Conservation (phyloP, 2,888 invertebrate species). For the Dioctria rufipes region DNA sequence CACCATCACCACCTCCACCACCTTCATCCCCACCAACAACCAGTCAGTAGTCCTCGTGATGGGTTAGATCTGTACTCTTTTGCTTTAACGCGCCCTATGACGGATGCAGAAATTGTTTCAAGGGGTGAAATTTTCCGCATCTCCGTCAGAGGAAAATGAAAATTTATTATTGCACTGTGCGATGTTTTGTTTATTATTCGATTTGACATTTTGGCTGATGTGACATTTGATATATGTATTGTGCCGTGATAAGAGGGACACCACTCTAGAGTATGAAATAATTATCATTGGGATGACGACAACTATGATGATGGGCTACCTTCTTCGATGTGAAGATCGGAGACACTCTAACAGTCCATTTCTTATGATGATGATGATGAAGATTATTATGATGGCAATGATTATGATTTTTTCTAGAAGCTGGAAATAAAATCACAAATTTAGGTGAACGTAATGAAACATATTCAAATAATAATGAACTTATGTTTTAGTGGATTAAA, state of each 20-base stretch:
- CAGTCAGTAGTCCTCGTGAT: neutral
- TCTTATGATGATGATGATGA: neutral
- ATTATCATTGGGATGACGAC: conserved; percentile 39
- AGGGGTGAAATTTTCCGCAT: conserved; percentile 44
- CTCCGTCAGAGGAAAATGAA: conserved; percentile 44
- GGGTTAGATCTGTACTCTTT: conserved; percentile 8
- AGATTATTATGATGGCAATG: neutral
- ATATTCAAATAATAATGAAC: too few species aligned
- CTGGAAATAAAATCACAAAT: neutral
- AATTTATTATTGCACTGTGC: conserved; percentile 51
- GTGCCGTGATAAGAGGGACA: conserved; percentile 41
- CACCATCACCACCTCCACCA: too few species aligned
- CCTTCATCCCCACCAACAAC: too few species aligned
- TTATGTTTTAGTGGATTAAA: too few species aligned
- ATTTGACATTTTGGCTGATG: conserved; percentile 50
- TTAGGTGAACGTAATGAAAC: too few species aligned
- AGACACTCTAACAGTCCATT: neutral
- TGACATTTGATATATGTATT: conserved; percentile 45
- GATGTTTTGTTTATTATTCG: conserved; percentile 52
- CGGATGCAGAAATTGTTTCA: conserved; percentile 51
- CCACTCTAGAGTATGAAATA: neutral
- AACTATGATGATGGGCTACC: conserved; percentile 9
- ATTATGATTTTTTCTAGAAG: neutral
- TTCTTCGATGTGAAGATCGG: neutral
- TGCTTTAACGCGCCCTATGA: neutral